Evolutionary conservation across 2,113 vertebrate species (phyloP).

Genomic region (Empidonax traillii): DNA sequence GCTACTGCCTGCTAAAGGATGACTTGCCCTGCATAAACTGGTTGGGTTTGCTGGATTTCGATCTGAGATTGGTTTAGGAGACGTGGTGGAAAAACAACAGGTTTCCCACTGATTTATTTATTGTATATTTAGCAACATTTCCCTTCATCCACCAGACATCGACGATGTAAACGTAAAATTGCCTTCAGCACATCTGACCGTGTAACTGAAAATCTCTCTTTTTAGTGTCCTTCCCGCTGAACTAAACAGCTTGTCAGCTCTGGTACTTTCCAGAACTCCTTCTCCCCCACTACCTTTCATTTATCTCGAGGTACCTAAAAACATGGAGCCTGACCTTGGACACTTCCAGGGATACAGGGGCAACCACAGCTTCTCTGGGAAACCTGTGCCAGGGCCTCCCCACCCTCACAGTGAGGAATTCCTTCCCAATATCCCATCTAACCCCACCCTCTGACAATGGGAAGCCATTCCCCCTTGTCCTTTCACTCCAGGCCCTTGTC

Average conservation of each 20-base stretch:
- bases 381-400: neutral
- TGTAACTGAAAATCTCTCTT: rapidly evolving
- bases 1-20: neutral
- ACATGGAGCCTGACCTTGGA: neutral
- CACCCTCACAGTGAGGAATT: neutral
- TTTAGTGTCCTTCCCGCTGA: neutral
- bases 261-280: neutral
- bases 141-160: neutral
- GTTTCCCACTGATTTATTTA: neutral
- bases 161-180: neutral
- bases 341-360: neutral
- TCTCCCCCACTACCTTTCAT: no score
- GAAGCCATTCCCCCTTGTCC: neutral
- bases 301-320: no score
- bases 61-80: neutral
- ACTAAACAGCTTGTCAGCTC: neutral
- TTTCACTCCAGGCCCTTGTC: neutral
- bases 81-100: neutral
- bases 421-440: neutral
- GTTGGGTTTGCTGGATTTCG: neutral
- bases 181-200: neutral
- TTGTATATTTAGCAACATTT: neutral
- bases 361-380: neutral
- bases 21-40: neutral
- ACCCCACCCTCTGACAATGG: neutral